Percentiles rank a stretch among this genome's conserved stretches.
These are phyloP conservation scores for Thyatira batis DNA, from an alignment of 2,888 invertebrate species.

Conservation along the genomic window DNA sequence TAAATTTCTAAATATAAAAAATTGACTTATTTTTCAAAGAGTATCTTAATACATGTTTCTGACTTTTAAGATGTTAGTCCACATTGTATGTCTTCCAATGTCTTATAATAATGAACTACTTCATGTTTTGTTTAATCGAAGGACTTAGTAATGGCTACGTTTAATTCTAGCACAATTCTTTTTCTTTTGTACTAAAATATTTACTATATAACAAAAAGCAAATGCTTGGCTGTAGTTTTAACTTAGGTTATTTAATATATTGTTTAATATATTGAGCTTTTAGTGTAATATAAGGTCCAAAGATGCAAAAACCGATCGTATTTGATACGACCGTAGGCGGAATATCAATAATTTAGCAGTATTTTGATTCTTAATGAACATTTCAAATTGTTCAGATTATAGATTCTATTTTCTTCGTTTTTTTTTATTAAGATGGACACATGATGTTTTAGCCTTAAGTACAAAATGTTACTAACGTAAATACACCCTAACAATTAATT, in stretches of 20 bases:
- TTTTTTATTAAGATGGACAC: conserved; percentile 55
- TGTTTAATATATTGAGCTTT: conserved; percentile 62
- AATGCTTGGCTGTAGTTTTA: conserved; percentile 66
- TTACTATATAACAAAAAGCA: conserved; percentile 41
- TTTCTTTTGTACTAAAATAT: conserved; percentile 52
- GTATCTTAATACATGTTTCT: background rate
- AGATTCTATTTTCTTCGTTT: conserved; percentile 44
- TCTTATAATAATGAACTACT: conserved; percentile 46
- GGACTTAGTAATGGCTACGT: conserved; percentile 30
- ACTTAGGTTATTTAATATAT: conserved; percentile 56
- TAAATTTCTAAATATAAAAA: background rate
- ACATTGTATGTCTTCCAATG: conserved; percentile 70
- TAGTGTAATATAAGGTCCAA: conserved; percentile 75
- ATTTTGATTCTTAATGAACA: conserved; percentile 37
- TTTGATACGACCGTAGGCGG: conserved; percentile 54
- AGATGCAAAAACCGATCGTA: conserved; percentile 61
- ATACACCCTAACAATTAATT: conserved; percentile 58
- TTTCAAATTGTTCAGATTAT: conserved; percentile 36
- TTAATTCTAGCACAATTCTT: conserved; percentile 56
- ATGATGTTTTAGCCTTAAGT: conserved; percentile 63
- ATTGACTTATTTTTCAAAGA: background rate
- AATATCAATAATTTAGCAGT: conserved; percentile 63
- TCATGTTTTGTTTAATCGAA: conserved; percentile 42
- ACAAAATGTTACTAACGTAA: conserved; percentile 72
- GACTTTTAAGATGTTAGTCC: background rate